Evolutionary conservation across 23 tunicate genomes (phyloP).

Genomic region (Ascidia mentula): DNA sequence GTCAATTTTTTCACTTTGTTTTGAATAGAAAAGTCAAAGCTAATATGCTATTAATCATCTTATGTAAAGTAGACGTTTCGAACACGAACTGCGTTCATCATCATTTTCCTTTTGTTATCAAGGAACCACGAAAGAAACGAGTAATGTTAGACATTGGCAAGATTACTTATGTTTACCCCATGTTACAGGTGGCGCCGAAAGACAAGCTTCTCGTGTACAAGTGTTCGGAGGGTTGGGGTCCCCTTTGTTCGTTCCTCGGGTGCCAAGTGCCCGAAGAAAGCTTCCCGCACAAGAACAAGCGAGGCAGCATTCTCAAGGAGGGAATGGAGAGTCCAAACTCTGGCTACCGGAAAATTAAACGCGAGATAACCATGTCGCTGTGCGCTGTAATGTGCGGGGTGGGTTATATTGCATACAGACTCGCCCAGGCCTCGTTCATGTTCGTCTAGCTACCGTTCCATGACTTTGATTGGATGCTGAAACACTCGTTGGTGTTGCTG

Average conservation of each 20-base stretch:
- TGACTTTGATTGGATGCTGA: too few relatives aligned
- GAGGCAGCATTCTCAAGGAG: conserved; percentile 47
- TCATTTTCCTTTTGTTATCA: too few relatives aligned
- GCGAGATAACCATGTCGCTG: conserved; percentile 53
- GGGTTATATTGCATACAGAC: conserved; percentile 39
- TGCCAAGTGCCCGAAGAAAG: conserved; percentile 55
- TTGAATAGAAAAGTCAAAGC: too few relatives aligned
- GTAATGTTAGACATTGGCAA: too few relatives aligned
- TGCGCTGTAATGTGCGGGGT: conserved; percentile 51
- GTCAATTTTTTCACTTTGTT: too few relatives aligned
- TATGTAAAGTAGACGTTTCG: too few relatives aligned
- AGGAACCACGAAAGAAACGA: too few relatives aligned
- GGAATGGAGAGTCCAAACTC: conserved; percentile 31
- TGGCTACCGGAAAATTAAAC: conserved; percentile 35
- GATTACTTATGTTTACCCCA: too few relatives aligned
- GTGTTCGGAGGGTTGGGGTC: conserved; percentile 62
- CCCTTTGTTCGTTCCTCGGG: conserved; percentile 54
- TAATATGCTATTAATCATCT: too few relatives aligned
- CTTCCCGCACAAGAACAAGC: conserved; percentile 64
- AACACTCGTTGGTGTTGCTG: too few relatives aligned
- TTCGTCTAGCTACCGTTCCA: too few relatives aligned
- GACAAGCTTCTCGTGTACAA: conserved; percentile 54
- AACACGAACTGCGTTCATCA: too few relatives aligned
- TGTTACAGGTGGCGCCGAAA: conserved; percentile 52
- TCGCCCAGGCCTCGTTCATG: conserved; percentile 16